Base-by-base conservation (phyloP, 2,888 invertebrate species). In the Rhyacophila evoluta region DNA sequence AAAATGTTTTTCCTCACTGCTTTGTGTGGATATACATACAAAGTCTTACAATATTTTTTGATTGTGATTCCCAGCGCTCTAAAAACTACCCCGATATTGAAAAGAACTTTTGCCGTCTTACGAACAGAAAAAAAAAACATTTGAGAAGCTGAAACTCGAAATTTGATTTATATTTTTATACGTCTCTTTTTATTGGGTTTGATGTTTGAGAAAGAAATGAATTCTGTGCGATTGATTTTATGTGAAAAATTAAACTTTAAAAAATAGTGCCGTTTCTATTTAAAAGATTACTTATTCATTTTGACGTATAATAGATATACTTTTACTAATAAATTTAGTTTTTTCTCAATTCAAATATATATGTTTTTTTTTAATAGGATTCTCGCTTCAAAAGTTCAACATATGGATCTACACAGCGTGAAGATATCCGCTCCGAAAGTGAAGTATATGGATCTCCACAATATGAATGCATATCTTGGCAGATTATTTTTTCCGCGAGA, bases 21-120 rank as follows among this genome's bases (percentile, higher is more conserved):
- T 10, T 19, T 19, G 2, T 8, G 19, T 55, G 8, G 10, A 12
- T 8, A 19, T 2, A 10, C 19, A 19, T 19, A 39, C n/a, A 39
- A 1, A 39, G 12, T 55, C 5, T 1, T 12, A 55, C 55, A 55
- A 25, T 55, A 55, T 55, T 55, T 55, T 8, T 55, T 55, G 15
- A 25, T 10, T 55, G 15, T 12, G 55, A 25, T 55, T 55, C 55
- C 25, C 55, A 19, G 15, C 19, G 12, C 55, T 55, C 15, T 55
- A 55, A 55, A 55, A 55, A 55, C 55, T 55, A 55, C 55, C 55
- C 55, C 55, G 19, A 55, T 55, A 55, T 55, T 55, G 55, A 55
- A 55, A 55, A 55, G 55, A 55, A 55, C 55, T 55, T 55, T 55
- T 39, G n/a, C 55, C 55, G 12, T 55, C 19, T 55, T 6, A 19